A percentile compares a stretch with the other conserved stretches of the same genome.
Conservation (phyloP, 2,113 vertebrate species). For the Tupaia chinensis region DNA sequence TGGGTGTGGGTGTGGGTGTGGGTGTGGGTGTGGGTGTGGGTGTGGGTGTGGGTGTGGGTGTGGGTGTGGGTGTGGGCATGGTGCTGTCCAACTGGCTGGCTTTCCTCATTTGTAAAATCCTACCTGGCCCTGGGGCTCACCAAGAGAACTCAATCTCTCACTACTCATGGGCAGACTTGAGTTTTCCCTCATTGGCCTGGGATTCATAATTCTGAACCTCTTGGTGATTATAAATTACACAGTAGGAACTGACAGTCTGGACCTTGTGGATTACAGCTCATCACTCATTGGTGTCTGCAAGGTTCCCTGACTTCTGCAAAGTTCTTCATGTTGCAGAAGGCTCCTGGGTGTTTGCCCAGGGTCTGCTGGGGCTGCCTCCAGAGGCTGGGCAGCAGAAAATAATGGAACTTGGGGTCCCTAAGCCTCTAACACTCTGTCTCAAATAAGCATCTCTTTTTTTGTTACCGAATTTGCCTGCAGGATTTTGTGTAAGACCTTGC, state of each 20-base stretch:
- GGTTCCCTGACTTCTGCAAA: not conserved
- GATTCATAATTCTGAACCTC: not conserved
- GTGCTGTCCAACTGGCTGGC: fast-evolving
- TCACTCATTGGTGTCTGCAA: not conserved
- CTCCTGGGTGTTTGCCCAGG: not conserved
- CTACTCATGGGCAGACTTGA: not conserved
- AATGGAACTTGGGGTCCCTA: not conserved
- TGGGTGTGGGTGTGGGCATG: not conserved
- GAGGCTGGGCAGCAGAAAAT: not conserved
- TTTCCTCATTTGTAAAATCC: not conserved
- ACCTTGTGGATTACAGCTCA: not conserved
- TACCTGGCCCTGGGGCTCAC: not conserved
- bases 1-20: too few species aligned
- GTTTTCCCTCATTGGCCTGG: not conserved
- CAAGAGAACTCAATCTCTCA: not conserved
- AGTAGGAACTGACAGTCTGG: not conserved
- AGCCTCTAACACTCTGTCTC: not conserved
- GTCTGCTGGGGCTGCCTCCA: not conserved
- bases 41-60: too few species aligned
- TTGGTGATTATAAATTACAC: not conserved
- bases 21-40: too few species aligned
- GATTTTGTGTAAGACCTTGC: not conserved
- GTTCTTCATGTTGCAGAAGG: not conserved
- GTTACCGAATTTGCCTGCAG: not conserved
- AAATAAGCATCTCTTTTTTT: not conserved